Evolutionary conservation across 2,888 invertebrate species (phyloP).

Genomic region (Agrenia bidenticulata): DNA sequence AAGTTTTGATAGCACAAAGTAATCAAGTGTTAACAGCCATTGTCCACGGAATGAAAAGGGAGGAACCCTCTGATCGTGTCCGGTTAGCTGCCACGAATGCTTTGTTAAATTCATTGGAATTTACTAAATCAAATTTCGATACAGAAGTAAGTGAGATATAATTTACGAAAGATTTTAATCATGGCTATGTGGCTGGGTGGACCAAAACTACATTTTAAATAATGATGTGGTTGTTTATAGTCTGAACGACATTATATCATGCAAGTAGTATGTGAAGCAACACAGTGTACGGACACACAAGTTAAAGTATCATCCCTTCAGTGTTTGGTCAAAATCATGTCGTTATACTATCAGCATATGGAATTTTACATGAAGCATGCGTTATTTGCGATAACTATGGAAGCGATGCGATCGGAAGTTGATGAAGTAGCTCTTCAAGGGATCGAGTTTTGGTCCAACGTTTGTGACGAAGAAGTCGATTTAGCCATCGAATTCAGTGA

Average conservation of each 20-base stretch:
- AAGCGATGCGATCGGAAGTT: slow-evolving; percentile 95
- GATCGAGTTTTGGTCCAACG: slow-evolving; percentile 99
- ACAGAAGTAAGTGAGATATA: slow-evolving; percentile 70
- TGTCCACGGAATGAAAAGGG: slow-evolving; percentile 95
- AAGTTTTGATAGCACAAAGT: slow-evolving; percentile 85
- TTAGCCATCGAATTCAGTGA: slow-evolving; percentile 90
- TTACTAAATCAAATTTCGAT: slow-evolving; percentile 97
- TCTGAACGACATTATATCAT: slow-evolving; percentile 97
- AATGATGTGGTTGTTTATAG: slow-evolving; percentile 56
- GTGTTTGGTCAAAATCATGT: slow-evolving; percentile 97
- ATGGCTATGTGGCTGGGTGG: slow-evolving; percentile 41
- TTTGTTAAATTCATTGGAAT: slow-evolving; percentile 93
- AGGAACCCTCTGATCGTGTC: slow-evolving; percentile 90
- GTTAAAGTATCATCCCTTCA: slow-evolving; percentile 96
- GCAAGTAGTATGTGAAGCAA: slow-evolving; percentile 99
- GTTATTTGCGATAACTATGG: slow-evolving; percentile 88
- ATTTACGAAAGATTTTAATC: slow-evolving; percentile 32
- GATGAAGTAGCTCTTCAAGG: slow-evolving; percentile 97
- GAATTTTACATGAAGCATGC: slow-evolving; percentile 99
- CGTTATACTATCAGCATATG: slow-evolving; percentile 98
- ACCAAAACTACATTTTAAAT: too few species aligned
- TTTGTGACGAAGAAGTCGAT: slow-evolving; percentile 98
- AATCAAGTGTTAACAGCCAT: slow-evolving; percentile 98
- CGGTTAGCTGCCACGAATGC: slow-evolving; percentile 95
- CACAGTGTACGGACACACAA: slow-evolving; percentile 86